Percentiles rank a stretch among this genome's conserved stretches.
phyloP scores from a whole-genome alignment of 2,113 vertebrate genomes.

The Tenrec ecaudatus region DNA sequence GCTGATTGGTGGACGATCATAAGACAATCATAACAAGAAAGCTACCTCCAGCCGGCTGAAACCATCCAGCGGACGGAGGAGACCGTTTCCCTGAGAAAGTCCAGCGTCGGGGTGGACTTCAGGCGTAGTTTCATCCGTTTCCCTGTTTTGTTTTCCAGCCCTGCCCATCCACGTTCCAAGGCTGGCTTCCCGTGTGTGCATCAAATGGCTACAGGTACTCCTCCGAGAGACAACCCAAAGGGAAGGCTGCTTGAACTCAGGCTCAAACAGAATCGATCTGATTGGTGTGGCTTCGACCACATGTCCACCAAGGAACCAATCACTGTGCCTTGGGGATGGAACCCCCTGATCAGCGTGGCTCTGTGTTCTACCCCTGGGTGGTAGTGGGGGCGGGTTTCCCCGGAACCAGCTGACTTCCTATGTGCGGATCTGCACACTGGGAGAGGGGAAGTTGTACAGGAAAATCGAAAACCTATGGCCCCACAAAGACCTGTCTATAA shows the following conservation, averaged over 20 bases:
- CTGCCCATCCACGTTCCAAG: background rate
- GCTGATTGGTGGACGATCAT: background rate
- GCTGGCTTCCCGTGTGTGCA: background rate
- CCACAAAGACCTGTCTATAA: background rate
- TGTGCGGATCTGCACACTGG: background rate
- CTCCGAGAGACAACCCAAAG: background rate
- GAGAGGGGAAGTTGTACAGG: background rate
- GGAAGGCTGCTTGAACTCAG: background rate
- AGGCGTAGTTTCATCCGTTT: constrained; percentile 15
- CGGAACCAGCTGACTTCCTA: background rate
- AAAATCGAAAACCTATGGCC: background rate
- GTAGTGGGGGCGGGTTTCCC: background rate
- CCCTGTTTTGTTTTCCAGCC: background rate
- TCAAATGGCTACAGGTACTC: background rate
- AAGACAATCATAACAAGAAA: background rate
- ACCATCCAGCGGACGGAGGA: background rate
- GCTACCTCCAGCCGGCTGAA: background rate
- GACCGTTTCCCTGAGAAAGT: background rate
- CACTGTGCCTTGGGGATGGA: background rate
- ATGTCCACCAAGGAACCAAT: background rate
- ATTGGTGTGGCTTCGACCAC: background rate
- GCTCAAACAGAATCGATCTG: background rate
- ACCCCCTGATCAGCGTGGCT: background rate
- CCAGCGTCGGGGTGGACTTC: background rate
- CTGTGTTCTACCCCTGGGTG: background rate